Percentiles rank a stretch among this genome's conserved stretches.
Conservation (phyloP, 2,888 invertebrate species). For the Biston betularia region DNA sequence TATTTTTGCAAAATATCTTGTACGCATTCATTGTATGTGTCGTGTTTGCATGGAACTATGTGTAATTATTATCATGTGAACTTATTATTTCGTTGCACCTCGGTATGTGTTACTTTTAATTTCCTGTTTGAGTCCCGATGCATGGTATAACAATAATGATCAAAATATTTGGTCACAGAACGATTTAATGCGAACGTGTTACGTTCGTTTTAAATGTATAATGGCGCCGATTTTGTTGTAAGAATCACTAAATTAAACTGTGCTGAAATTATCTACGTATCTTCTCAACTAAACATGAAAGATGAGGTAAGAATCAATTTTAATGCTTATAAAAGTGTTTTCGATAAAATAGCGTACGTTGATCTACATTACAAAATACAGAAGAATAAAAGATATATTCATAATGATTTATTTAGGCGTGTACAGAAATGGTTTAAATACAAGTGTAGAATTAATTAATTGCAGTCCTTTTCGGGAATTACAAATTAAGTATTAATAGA, state of each 20-base stretch:
- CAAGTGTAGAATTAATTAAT: background rate
- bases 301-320: too few relatives aligned
- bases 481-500: background rate
- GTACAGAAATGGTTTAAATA: too few relatives aligned
- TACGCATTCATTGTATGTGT: constrained; percentile 13
- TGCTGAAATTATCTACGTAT: background rate
- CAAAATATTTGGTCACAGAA: constrained; percentile 2
- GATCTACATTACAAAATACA: too few relatives aligned
- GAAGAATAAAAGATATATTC: too few relatives aligned
- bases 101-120: constrained; percentile 60
- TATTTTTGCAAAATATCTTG: background rate
- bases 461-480: background rate
- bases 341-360: too few relatives aligned
- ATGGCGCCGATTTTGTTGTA: background rate
- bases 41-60: constrained; percentile 37
- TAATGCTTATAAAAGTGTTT: too few relatives aligned
- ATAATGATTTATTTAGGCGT: too few relatives aligned
- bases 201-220: constrained; percentile 10
- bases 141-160: constrained; percentile 54
- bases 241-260: background rate
- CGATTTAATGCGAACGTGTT: constrained; percentile 12
- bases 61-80: constrained; percentile 17
- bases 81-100: constrained; percentile 59
- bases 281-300: background rate
- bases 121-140: constrained; percentile 77